Conservation (phyloP, 2,797 vertebrate species). For the Darevskia nairensis region DNA sequence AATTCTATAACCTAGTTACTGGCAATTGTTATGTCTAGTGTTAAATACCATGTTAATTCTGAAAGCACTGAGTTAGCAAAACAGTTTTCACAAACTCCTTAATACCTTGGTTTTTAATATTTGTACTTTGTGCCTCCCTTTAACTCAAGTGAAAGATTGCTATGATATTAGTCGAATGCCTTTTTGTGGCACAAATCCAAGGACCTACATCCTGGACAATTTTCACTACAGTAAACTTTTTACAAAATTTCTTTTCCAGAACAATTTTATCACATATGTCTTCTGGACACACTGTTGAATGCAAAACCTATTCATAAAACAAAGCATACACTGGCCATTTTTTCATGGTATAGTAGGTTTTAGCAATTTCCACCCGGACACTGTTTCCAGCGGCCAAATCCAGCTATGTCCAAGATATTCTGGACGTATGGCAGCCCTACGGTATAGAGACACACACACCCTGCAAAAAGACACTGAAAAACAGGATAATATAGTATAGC, state of each 20-base stretch:
- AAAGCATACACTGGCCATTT: background rate
- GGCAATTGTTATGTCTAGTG: background rate
- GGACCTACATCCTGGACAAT: background rate
- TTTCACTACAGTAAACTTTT: background rate
- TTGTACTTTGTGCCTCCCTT: background rate
- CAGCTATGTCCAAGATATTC: no score
- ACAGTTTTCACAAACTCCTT: background rate
- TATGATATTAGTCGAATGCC: background rate
- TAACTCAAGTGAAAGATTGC: background rate
- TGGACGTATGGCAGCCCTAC: no score
- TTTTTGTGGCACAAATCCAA: background rate
- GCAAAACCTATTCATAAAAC: background rate
- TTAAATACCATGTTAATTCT: constrained; percentile 16
- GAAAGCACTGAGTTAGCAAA: background rate
- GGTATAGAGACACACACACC: no score
- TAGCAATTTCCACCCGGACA: no score
- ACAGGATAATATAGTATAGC: background rate
- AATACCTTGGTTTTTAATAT: background rate
- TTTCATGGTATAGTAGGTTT: background rate
- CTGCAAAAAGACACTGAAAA: no score
- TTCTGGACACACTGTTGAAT: no score
- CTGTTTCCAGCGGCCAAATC: no score
- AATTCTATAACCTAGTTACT: background rate
- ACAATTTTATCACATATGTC: background rate
- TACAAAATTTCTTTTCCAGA: background rate